phyloP scores from a whole-genome alignment of 2,797 vertebrate species.

The Lepidocolaptes lacrymiger region DNA sequence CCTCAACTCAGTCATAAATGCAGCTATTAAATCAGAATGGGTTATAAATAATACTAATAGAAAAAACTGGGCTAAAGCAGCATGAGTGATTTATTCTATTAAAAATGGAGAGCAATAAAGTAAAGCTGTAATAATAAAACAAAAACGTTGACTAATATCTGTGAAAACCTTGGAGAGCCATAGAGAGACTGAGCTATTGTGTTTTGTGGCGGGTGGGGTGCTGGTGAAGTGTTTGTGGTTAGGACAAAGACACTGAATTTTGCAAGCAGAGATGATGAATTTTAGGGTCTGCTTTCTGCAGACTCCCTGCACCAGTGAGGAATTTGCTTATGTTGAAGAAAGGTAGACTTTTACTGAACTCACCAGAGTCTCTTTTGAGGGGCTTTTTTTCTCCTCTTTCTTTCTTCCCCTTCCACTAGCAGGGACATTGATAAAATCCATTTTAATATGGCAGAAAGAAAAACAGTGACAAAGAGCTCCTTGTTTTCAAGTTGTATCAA shows the following conservation, averaged over 20 bases:
- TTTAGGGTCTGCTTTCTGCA: constrained; percentile 41
- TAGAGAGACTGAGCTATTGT: constrained; percentile 45
- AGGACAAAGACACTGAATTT: constrained; percentile 47
- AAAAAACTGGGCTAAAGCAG: background rate
- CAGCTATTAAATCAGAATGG: constrained; percentile 10
- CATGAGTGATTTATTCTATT: constrained; percentile 31
- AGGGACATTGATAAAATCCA: background rate
- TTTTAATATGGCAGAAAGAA: background rate
- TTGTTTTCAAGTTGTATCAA: background rate
- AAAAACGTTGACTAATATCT: constrained; percentile 48
- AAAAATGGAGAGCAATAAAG: constrained; percentile 42
- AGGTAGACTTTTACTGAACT: background rate
- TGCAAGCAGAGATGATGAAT: constrained; percentile 21
- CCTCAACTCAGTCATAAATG: background rate
- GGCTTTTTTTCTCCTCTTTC: background rate
- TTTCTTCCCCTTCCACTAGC: background rate
- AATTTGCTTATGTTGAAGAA: background rate
- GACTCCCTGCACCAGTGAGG: background rate
- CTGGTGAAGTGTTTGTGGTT: constrained; percentile 60
- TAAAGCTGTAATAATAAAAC: constrained; percentile 42
- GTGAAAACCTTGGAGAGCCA: constrained; percentile 31
- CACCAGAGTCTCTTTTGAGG: background rate
- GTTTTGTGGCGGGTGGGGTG: constrained; percentile 39
- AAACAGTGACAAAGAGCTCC: background rate
- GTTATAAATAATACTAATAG: background rate